Conservation (phyloP, 2,888 invertebrate species). For the Chironomus riparius region DNA sequence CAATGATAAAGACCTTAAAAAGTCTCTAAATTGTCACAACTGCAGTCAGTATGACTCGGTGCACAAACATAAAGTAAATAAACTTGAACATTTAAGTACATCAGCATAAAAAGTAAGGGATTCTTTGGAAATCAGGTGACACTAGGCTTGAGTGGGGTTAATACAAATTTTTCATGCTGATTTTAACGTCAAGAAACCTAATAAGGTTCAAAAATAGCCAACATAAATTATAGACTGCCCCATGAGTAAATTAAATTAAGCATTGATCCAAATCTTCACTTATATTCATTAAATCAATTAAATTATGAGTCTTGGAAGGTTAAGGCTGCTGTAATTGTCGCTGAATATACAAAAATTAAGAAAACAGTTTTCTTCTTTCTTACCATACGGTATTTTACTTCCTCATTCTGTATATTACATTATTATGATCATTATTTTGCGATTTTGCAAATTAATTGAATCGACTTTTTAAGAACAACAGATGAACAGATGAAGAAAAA, state of each 20-base stretch:
- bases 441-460: background rate
- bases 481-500: background rate
- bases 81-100: background rate
- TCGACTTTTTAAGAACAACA: background rate
- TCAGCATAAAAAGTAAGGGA: background rate
- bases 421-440: background rate
- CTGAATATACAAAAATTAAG: background rate
- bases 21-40: background rate
- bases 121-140: too few relatives aligned
- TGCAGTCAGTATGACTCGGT: background rate
- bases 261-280: too few relatives aligned
- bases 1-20: background rate
- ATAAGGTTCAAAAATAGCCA: too few relatives aligned
- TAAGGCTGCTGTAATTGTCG: background rate
- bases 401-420: background rate
- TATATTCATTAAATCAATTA: too few relatives aligned
- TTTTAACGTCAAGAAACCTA: too few relatives aligned
- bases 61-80: background rate
- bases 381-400: background rate
- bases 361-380: background rate
- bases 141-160: too few relatives aligned
- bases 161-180: too few relatives aligned
- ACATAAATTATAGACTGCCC: too few relatives aligned
- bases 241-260: too few relatives aligned
- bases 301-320: background rate